Evolutionary conservation across 2,888 invertebrate species (phyloP), one percentile per base, ranked within the genome.

Genomic region (Eretmocerus hayati): DNA sequence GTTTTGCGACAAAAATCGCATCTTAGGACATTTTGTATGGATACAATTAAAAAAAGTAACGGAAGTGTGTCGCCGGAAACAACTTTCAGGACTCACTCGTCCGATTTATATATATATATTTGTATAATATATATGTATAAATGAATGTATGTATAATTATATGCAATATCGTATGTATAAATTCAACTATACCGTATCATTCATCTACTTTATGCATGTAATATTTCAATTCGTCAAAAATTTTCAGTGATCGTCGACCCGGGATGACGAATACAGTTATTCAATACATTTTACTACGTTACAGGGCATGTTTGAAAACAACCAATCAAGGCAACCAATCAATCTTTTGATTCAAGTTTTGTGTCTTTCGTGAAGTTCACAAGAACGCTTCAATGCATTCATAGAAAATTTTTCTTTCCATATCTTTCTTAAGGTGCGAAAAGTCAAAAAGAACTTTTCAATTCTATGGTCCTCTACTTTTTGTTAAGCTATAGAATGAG

Each of bases 131-230:
- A 52, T 52, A 50, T 52, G n/a, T n/a, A n/a, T n/a, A n/a, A n/a
- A n/a, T n/a, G n/a, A n/a, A n/a, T n/a, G n/a, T n/a, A n/a, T n/a
- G n/a, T n/a, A n/a, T n/a, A n/a, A n/a, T 43, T 42, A 52, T 52
- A 49, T 50, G 50, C 46, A 48, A 52, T 48, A 53, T 55, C 54
- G 56, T 62, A 61, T 64, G 62, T 67, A 66, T 66, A 67, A 66
- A 66, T 62, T 65, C 64, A 64, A 67, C 63, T 62, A 60, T 63
- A 65, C 62, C 59, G 56, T 59, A 60, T 62, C 58, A 61, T 65
- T 63, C 62, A 61, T 63, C 61, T 53, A 48, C 47, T 60, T 59
- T 62, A 60, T 55, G 50, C 42, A 46, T 48, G n/a, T 59, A 59
- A 49, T 59, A 60, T 53, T 61, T 61, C 56, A 51, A 59, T 61